Percentiles rank a stretch among this genome's conserved stretches.
phyloP scores from a whole-genome alignment of 2,888 invertebrate species.

The Drosophila falleni region DNA sequence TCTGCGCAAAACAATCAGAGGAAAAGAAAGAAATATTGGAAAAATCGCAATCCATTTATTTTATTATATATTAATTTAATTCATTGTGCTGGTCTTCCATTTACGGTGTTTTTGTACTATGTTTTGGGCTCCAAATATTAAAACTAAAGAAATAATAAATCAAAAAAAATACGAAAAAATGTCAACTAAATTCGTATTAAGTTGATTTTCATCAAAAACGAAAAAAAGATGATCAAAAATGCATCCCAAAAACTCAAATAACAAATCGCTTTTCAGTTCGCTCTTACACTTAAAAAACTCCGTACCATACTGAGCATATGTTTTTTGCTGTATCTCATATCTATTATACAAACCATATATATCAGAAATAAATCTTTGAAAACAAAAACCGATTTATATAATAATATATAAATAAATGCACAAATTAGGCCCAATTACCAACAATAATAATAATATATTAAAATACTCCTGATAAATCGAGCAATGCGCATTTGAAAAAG shows the following conservation, averaged over 20 bases:
- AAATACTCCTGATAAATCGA: constrained; percentile 8
- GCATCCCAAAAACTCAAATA: constrained; percentile 32
- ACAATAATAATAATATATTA: constrained; percentile 3
- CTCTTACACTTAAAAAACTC: constrained; percentile 36
- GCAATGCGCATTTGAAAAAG: constrained; percentile 55
- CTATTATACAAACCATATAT: constrained; percentile 16
- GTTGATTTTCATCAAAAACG: background rate
- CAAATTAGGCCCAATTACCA: constrained; percentile 45
- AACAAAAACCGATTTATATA: constrained; percentile 1
- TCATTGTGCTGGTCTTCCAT: constrained; percentile 64
- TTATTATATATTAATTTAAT: constrained; percentile 31
- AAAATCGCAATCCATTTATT: constrained; percentile 21
- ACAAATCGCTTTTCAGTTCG: constrained; percentile 60
- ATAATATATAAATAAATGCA: constrained; percentile 67
- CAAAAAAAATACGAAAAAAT: background rate
- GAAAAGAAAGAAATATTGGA: background rate
- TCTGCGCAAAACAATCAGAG: constrained; percentile 44
- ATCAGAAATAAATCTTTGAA: constrained; percentile 12
- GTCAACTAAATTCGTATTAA: constrained; percentile 3
- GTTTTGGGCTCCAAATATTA: constrained; percentile 5
- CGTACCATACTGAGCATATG: constrained; percentile 13
- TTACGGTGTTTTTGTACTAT: constrained; percentile 60
- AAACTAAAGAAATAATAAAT: constrained; percentile 9
- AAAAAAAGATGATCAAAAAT: constrained; percentile 20
- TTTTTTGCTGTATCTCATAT: constrained; percentile 29